Evolutionary conservation across 2,888 invertebrate species (phyloP), one percentile per base, ranked within the genome.

Genomic region (Sycophila texana): DNA sequence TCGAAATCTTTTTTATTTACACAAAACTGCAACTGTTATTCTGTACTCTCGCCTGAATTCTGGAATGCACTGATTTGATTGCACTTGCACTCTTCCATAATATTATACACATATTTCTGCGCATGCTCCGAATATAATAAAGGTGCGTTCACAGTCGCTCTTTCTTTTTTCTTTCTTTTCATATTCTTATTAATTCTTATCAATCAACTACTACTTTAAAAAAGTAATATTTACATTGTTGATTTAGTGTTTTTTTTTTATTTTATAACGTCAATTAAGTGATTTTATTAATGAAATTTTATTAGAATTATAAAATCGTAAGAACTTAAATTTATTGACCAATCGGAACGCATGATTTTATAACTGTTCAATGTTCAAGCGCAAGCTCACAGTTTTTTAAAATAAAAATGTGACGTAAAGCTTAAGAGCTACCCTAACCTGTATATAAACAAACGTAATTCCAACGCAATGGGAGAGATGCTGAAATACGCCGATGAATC

Each of bases 401-500:
- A 39, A 39, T 39, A 39, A 7, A 39, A 39, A 39, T 39, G 39
- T 39, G 39, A 39, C 10, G 10, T 39, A 39, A 26, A 39, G 39
- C 39, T 13, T 18, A 5, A 20, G 14, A 26, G 57, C 47, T 22
- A 67, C n/a, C 61, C 58, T 65, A 63, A 79, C 70, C 58, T 75
- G n/a, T 20, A 2, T 30, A 39, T 57, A 57, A 77, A 80, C 79
- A 75, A 79, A 72, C 61, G 49, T 80, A 30, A 30, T 61, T 16
- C 7, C 61, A n/a, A n/a, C 53, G 53, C 5, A 3, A 14, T 51
- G 4, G 51, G 26, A 20, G 72, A 55, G 47, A 55, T n/a, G 63
- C 10, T 39, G 55, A 65, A 74, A 57, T 16, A 13, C n/a, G 16
- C 22, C 10, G 53, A 14, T 76, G 65, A 79, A 76, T 81, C 68